phyloP scores from a whole-genome alignment of 2,113 vertebrate genomes.

The Mastomys coucha region DNA sequence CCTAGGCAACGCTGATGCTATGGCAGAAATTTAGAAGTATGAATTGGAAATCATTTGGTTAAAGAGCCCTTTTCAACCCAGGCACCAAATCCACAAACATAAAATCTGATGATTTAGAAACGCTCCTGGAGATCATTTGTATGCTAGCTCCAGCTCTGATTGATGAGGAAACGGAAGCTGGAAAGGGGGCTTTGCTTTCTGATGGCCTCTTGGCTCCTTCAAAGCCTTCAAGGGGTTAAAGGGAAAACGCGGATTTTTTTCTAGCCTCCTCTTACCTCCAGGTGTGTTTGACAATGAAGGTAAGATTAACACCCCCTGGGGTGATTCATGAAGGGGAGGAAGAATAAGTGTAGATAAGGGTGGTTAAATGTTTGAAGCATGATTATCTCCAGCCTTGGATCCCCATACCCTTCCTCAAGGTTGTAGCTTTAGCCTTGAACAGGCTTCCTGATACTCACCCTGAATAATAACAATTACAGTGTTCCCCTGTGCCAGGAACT shows the following conservation, averaged over 20 bases:
- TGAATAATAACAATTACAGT: background rate
- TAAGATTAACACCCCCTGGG: conserved; percentile 18
- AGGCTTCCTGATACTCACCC: background rate
- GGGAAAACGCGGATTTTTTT: conserved; percentile 14
- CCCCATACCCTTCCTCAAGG: background rate
- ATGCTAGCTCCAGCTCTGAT: background rate
- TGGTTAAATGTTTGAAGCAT: background rate
- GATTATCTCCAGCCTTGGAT: background rate
- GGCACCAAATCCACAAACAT: conserved; percentile 1
- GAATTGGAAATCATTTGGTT: conserved; percentile 49
- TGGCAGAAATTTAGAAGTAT: conserved; percentile 5
- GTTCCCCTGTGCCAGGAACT: background rate
- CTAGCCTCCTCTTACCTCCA: conserved; percentile 3
- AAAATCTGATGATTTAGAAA: background rate
- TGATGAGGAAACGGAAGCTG: background rate
- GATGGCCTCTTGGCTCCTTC: background rate
- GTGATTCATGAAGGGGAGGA: background rate
- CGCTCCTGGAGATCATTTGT: background rate
- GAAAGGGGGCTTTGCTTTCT: background rate
- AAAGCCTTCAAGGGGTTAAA: background rate
- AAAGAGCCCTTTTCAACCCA: conserved; percentile 1
- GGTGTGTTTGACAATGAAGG: conserved; percentile 32
- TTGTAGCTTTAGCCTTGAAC: background rate
- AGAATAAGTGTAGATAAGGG: conserved; percentile 40
- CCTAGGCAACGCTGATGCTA: conserved; percentile 1